Conservation (phyloP, 2,797 vertebrate species). For the Chaenodraco wilsoni region DNA sequence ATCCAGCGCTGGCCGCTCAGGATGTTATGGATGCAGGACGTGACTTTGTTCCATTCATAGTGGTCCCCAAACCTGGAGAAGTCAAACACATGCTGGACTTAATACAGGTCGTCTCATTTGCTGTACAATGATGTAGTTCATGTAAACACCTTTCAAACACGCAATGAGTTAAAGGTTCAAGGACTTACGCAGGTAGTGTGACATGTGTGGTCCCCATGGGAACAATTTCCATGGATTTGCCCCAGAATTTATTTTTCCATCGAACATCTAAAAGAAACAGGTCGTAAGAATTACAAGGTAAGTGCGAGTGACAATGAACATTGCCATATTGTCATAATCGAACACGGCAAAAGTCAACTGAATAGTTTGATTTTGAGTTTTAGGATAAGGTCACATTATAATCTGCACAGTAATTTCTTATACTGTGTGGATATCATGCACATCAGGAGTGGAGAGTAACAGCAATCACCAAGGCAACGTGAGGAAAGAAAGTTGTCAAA, state of each 20-base stretch:
- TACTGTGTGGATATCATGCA: background rate
- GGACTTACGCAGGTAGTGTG: constrained; percentile 90
- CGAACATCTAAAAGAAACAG: constrained; percentile 88
- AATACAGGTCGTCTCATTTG: background rate
- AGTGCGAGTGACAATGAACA: constrained; percentile 3
- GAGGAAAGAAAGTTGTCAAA: background rate
- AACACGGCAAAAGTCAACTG: background rate
- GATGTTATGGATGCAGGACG: constrained; percentile 98
- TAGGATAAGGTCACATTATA: background rate
- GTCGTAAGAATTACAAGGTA: constrained; percentile 16
- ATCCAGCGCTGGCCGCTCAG: constrained; percentile 97
- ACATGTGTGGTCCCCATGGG: constrained; percentile 95
- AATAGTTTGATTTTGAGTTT: background rate
- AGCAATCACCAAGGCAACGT: background rate
- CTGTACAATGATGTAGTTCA: background rate
- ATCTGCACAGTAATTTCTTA: background rate
- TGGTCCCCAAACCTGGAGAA: constrained; percentile 90
- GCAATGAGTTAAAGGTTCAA: constrained; percentile 11
- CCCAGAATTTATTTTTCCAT: constrained; percentile 99
- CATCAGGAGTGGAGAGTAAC: constrained; percentile 1
- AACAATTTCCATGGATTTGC: constrained; percentile 99
- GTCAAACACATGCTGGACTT: background rate
- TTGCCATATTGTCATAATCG: background rate
- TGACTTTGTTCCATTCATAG: constrained; percentile 98
- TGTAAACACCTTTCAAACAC: constrained; percentile 9